Evolutionary conservation across 2,797 vertebrate genomes (phyloP), one percentile per base, ranked within the genome.

Genomic region (Gouania willdenowi): DNA sequence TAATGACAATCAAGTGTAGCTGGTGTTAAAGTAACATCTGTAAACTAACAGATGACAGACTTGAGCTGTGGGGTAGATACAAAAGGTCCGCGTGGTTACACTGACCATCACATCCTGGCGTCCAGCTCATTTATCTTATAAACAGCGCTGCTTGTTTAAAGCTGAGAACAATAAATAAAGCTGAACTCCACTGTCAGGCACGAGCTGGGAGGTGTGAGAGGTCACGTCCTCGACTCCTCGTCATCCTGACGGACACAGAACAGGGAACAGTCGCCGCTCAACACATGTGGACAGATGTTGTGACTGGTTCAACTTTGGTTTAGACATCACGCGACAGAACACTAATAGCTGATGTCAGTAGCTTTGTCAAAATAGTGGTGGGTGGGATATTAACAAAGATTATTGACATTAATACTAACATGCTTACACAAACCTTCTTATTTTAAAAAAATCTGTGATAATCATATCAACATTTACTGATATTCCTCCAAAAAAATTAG

Each of bases 251-350:
- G 10, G 35, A 54, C 25, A 25, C 24, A 41, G 34, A 59, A 8
- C 67, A 55, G 62, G 14, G 10, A 45, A 46, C 49, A n/a, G 0
- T 28, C 32, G 41, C 5, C 17, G 7, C 3, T 27, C 13, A 27
- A 4, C 11, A 32, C 27, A 30, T 11, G 30, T 28, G 30, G 8
- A 35, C 41, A 26, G 37, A 47, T 57, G 60, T 61, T 53, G 24
- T 42, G 29, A 42, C 31, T 34, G 22, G 11, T 31, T 4, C 5
- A 11, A 16, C 29, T 2, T 15, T 0, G 1, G 34, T 22, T 30
- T 3, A 17, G 6, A 38, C n/a, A 7, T 6, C 21, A 2, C 21
- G 20, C 8, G 22, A 35, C 0, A 42, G 34, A 8, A 10, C 8
- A 14, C 10, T 9, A 5, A 12, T 2, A n/a, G 11, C 49, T 20